Base-by-base conservation (phyloP, 2,113 vertebrate species). In the Pimephales promelas region DNA sequence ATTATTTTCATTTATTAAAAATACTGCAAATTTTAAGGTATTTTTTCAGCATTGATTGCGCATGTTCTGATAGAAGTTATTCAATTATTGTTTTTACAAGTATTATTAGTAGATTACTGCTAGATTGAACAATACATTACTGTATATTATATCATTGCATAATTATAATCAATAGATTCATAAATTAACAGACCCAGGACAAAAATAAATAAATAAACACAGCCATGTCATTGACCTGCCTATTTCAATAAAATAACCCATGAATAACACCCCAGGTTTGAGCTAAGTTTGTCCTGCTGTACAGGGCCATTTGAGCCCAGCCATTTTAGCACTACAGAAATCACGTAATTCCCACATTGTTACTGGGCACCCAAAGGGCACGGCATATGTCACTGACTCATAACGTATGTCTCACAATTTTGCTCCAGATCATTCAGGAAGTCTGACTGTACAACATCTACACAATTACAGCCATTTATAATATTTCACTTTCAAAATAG, bases 301-400 rank as follows among this genome's bases (percentile, higher is more conserved):
- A 61, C 26, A 4, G 59, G 43, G 20, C 43, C 5, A 2, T 79
- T 79, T 79, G 59, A 49, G 61, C 61, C 26, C 28, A 66, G 52
- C 45, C 20, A 79, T 61, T 66, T 62, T 79, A 34, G 78, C 59
- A 2, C 77, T 22, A 43, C 59, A 66, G 77, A 79, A 66, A 52
- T 72, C 49, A 73, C 82, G 68, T 79, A 54, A 74, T 85, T 61
- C 83, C 82, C 83, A 80, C 36, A 61, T 71, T 75, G 86, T 84
- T 87, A 83, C 66, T 34, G 78, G 86, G 83, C 86, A 87, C 86
- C 83, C 86, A 68, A 82, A 81, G 81, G 68, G 84, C 80, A 80
- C 36, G n/a, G 68, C 83, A 85, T 83, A 87, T 79, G 83, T 61
- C 83, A 83, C 74, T 87, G 86, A 85, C 80, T 87, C 86, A 87